Base-by-base conservation (phyloP, 2,888 invertebrate genomes). In the Nomada flava region DNA sequence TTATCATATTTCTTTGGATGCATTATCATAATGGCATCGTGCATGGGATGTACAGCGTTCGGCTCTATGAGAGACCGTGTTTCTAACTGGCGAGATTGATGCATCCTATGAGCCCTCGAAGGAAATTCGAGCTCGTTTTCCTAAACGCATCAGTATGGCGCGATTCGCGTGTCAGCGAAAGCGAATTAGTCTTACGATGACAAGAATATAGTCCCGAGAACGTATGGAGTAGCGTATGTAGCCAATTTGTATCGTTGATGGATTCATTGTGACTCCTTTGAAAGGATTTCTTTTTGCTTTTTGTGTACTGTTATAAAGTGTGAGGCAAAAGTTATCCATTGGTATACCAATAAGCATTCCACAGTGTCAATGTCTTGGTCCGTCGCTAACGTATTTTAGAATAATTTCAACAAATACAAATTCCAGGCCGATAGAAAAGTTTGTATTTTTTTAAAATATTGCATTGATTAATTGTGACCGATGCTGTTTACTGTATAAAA, bases 1-100 rank as follows among this genome's bases (percentile, higher is more conserved):
- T 89, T 89, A 87, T 83, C 85, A 81, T 85, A 83, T 86, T 84
- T 79, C 88, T 80, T 81, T 86, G 69, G 74, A 81, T 73, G 80
- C 85, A 90, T 91, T 91, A 91, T 89, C 91, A 91, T 91, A 91
- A 91, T 90, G 85, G 85, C 79, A 81, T 87, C 86, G 85, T 79
- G 82, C 86, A 83, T 85, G 76, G 76, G 89, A 87, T 88, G 87
- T 76, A 64, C 52, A 73, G 73, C 76, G 55, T 84, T 76, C 82
- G 63, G 53, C 53, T n/a, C 78, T 62, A 71, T 65, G 67, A 62
- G 71, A 62, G 59, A 52, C 57, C 65, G 64, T 78, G 78, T 81
- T 76, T 63, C 53, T 64, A 71, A 72, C 81, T 72, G 69, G 67
- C 57, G 64, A 87, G 82, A 86, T 87, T 75, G 75, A 87, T 87